Base-by-base conservation (phyloP, 2,888 invertebrate species). In the Chrysopilus asiliformis region DNA sequence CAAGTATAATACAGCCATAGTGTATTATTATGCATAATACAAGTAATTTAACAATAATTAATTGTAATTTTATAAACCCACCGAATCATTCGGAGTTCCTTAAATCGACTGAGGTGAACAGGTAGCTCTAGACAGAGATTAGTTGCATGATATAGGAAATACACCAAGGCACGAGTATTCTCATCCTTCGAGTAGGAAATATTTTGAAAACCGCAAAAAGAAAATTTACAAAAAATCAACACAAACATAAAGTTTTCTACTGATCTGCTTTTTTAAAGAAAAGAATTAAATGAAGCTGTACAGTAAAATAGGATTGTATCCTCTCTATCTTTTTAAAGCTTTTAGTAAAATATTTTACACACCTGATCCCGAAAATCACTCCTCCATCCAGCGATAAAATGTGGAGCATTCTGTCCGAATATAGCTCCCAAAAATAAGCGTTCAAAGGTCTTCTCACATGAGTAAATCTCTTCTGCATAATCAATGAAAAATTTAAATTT, bases 361-460 rank as follows among this genome's bases (percentile, higher is more conserved):
- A 61, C 63, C 55, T 64, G 63, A 52, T 74, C 74, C 45, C 70
- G 70, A 52, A 84, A 86, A 57, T 87, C 86, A 45, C 86, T 83
- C 52, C 84, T 82, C 86, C 86, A 86, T 4, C 86, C 86, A 1
- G 84, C 80, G 44, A 87, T 66, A 47, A 83, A 80, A 51, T 83
- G 79, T 1, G 86, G 81, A 2, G 83, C 83, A 50, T 76, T 72
- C 19, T 77, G 75, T 1, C 87, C 87, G 49, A 86, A 82, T 42
- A 87, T 71, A 8, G 86, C 84, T 3, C 86, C 86, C 51, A 75
- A 58, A 56, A 81, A 66, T 26, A 78, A 65, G 26, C 77, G 64
- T 49, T 76, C 75, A 49, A 78, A 77, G 1, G 76, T 76, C 45
- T 68, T 67, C 48, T 77, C 76, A 50, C 77, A 78, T 20, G 59